Percentiles rank a stretch among this genome's conserved stretches.
phyloP scores from a whole-genome alignment of 2,888 invertebrate species.

The Cremastinae sp. region DNA sequence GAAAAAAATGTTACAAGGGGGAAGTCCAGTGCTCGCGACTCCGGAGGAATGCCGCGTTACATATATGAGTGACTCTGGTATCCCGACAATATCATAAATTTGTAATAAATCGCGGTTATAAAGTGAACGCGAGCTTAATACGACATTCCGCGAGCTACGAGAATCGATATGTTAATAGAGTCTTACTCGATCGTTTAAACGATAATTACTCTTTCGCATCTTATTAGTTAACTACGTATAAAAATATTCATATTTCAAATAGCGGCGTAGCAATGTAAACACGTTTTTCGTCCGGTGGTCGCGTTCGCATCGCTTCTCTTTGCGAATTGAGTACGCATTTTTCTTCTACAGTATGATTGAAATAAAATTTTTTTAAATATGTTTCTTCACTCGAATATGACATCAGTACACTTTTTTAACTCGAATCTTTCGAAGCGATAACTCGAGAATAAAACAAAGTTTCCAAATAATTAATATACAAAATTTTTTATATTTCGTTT shows the following conservation, averaged over 20 bases:
- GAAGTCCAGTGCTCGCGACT: slow-evolving; percentile 47
- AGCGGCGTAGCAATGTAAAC: slow-evolving; percentile 3
- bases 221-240: slow-evolving; percentile 37
- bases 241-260: slow-evolving; percentile 17
- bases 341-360: background rate
- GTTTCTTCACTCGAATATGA: no score
- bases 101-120: slow-evolving; percentile 50
- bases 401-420: no score
- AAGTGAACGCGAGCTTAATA: slow-evolving; percentile 38
- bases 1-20: slow-evolving; percentile 28
- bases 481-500: no score
- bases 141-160: slow-evolving; percentile 52
- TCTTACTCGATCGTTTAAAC: slow-evolving; percentile 45
- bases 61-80: slow-evolving; percentile 44
- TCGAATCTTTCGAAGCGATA: no score
- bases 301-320: slow-evolving; percentile 39
- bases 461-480: no score
- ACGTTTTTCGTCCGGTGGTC: slow-evolving; percentile 6
- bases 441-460: no score
- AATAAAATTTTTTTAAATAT: no score
- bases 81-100: slow-evolving; percentile 56
- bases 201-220: slow-evolving; percentile 48
- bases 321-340: slow-evolving; percentile 10
- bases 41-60: slow-evolving; percentile 53
- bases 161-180: slow-evolving; percentile 59